Percentiles rank a stretch among this genome's conserved stretches.
Evolutionary conservation across 2,888 invertebrate genomes (phyloP).

Genomic region (Caradrina kadenii): DNA sequence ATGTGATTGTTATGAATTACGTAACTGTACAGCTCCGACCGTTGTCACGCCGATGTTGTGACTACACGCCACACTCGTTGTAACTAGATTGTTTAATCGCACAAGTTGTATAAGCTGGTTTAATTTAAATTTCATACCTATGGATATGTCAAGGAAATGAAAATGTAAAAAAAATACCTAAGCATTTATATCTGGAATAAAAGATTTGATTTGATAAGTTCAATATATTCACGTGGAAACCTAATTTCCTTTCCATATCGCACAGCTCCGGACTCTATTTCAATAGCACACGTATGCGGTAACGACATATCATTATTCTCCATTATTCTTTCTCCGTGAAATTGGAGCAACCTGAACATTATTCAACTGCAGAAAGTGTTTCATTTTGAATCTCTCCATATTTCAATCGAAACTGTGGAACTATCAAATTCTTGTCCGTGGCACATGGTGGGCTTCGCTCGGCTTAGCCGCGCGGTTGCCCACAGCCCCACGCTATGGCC

Average conservation of each 20-base stretch:
- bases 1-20: constrained; percentile 5
- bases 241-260: constrained; percentile 11
- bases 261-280: constrained; percentile 7
- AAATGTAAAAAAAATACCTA: too few species aligned
- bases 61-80: too few species aligned
- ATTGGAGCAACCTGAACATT: constrained; percentile 33
- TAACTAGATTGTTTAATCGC: too few species aligned
- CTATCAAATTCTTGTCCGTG: constrained; percentile 39
- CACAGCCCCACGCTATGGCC: constrained; percentile 19
- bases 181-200: too few species aligned
- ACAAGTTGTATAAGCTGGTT: too few species aligned
- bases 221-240: constrained; percentile 5
- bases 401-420: constrained; percentile 43
- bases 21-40: neutral
- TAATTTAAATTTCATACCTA: too few species aligned
- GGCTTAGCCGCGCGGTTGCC: constrained; percentile 24
- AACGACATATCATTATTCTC: constrained; percentile 25
- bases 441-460: constrained; percentile 16
- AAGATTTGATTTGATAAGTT: neutral
- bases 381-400: constrained; percentile 30
- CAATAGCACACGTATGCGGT: constrained; percentile 16
- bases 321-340: constrained; percentile 24
- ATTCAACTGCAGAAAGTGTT: constrained; percentile 37
- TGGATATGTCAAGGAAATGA: too few species aligned
- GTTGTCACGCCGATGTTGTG: too few species aligned